A percentile compares a stretch with the other conserved stretches of the same genome.
phyloP scores from a whole-genome alignment of 2,797 vertebrate species.

The Odontamblyopus lacepedii region DNA sequence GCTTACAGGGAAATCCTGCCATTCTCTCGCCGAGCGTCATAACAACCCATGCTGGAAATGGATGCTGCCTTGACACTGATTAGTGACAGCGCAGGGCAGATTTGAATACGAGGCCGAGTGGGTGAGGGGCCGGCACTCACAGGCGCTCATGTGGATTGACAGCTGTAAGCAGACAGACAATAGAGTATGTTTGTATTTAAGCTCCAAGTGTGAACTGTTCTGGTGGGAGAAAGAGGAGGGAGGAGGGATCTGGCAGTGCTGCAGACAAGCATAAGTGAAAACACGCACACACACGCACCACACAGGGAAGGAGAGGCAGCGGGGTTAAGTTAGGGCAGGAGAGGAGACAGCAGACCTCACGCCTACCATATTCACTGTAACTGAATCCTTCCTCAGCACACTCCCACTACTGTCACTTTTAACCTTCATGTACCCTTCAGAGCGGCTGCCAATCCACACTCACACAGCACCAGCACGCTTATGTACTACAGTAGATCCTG shows the following conservation, averaged over 20 bases:
- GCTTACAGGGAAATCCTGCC: constrained; percentile 74
- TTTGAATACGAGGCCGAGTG: constrained; percentile 26
- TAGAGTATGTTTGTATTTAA: constrained; percentile 70
- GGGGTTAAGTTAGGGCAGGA: constrained; percentile 49
- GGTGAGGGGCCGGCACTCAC: not conserved
- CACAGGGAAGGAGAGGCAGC: constrained; percentile 31
- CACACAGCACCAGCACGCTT: constrained; percentile 4
- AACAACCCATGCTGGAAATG: constrained; percentile 51
- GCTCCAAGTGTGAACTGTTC: constrained; percentile 70
- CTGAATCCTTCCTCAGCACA: constrained; percentile 41
- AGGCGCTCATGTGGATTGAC: constrained; percentile 45
- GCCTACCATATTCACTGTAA: constrained; percentile 51
- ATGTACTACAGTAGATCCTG: not conserved
- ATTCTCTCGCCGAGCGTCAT: constrained; percentile 67
- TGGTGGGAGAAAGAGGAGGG: constrained; percentile 47
- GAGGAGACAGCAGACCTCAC: constrained; percentile 21
- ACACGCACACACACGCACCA: constrained; percentile 43
- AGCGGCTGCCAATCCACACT: constrained; percentile 17
- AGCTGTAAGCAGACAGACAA: constrained; percentile 52
- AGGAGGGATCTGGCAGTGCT: constrained; percentile 49
- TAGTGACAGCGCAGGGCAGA: constrained; percentile 38
- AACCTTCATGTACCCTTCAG: constrained; percentile 15
- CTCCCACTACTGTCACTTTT: constrained; percentile 18
- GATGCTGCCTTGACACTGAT: constrained; percentile 38
- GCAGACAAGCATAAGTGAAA: constrained; percentile 53